phyloP scores from a whole-genome alignment of 2,797 vertebrate species.

The Coendou prehensilis region DNA sequence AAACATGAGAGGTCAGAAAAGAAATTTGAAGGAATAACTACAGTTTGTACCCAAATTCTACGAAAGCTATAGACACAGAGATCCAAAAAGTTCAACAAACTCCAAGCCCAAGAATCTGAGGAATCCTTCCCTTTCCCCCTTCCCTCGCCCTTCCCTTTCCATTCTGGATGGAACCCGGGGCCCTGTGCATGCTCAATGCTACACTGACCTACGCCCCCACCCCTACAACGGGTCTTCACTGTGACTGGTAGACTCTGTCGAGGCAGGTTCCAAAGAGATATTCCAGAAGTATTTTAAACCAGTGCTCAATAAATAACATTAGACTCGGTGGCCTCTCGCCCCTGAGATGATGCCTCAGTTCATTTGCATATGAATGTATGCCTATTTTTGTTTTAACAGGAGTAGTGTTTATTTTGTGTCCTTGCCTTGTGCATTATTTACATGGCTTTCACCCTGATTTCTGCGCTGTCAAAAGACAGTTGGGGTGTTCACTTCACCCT shows the following conservation, averaged over 20 bases:
- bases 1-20: not conserved
- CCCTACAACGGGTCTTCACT: not conserved
- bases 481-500: not conserved
- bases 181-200: no score
- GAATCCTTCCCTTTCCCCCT: not conserved
- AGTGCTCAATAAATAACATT: not conserved
- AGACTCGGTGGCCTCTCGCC: not conserved
- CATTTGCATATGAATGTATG: not conserved
- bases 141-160: not conserved
- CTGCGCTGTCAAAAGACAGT: not conserved
- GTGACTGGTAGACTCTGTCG: not conserved
- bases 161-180: not conserved
- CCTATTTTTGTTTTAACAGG: slow-evolving; percentile 27
- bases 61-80: slow-evolving; percentile 12
- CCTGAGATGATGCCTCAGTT: not conserved
- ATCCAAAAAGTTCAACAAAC: not conserved
- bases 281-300: not conserved
- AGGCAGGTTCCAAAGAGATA: not conserved
- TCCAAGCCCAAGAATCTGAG: not conserved
- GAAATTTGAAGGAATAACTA: not conserved
- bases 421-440: not conserved
- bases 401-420: not conserved
- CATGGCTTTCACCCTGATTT: not conserved
- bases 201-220: not conserved
- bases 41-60: slow-evolving; percentile 39